A percentile compares a stretch with the other conserved stretches of the same genome.
These are phyloP conservation scores for Rhabdophis nuchalis DNA, from an alignment of 2,797 vertebrate species.

Conservation along the genomic window DNA sequence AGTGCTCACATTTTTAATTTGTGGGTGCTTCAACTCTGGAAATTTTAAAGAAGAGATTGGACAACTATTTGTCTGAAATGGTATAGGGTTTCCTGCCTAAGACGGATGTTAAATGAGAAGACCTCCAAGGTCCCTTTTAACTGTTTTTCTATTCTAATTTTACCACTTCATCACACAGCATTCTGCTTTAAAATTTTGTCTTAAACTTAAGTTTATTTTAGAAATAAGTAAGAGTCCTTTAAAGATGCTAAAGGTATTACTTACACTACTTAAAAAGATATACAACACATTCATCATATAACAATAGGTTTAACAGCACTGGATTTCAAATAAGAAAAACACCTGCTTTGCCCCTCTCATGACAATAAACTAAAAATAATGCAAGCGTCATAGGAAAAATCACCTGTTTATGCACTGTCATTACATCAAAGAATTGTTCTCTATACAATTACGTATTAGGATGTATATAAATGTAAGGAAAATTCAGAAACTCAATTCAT, in stretches of 20 bases:
- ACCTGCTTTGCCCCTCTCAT: neutral
- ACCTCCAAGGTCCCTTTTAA: neutral
- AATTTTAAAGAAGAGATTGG: neutral
- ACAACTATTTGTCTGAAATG: neutral
- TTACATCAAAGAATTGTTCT: neutral
- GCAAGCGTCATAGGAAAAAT: constrained; percentile 8
- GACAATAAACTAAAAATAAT: constrained; percentile 16
- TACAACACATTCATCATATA: neutral
- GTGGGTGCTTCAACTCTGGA: neutral
- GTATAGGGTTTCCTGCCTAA: neutral
- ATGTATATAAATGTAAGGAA: neutral
- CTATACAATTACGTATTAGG: neutral
- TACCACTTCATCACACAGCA: neutral
- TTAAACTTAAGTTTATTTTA: neutral
- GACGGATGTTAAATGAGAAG: neutral
- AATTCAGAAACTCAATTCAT: neutral
- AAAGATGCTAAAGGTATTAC: neutral
- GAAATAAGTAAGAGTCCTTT: neutral
- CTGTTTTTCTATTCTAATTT: neutral
- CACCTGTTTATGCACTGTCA: constrained; percentile 17
- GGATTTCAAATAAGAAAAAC: neutral
- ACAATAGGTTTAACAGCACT: neutral
- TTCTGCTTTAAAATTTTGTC: neutral
- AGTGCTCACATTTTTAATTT: neutral
- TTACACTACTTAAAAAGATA: neutral